These are phyloP conservation scores for Pachyramphus minor DNA, from an alignment of 2,113 vertebrate genomes.

Conservation along the genomic window DNA sequence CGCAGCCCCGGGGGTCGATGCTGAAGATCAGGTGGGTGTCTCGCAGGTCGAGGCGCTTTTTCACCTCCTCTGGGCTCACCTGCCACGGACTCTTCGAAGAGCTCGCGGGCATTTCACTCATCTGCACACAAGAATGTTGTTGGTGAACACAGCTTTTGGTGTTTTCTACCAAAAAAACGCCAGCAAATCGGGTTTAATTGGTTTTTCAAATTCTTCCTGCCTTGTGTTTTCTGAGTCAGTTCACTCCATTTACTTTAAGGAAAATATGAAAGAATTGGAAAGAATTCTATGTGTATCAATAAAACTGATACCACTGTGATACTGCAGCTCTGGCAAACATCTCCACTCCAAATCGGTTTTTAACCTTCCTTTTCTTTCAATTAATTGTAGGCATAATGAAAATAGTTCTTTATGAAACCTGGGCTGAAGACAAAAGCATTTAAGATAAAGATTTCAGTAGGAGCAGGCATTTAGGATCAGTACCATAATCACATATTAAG, in stretches of 20 bases:
- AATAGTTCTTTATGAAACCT: background rate
- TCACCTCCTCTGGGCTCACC: constrained; percentile 67
- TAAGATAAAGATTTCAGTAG: background rate
- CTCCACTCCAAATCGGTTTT: accelerated
- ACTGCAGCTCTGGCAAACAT: background rate
- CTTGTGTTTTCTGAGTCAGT: background rate
- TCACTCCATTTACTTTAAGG: background rate
- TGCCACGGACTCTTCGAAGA: constrained; percentile 82
- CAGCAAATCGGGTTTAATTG: background rate
- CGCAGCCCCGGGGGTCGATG: constrained; percentile 91
- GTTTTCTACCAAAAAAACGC: background rate
- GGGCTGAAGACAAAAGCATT: background rate
- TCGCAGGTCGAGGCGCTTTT: constrained; percentile 71
- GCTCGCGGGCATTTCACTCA: constrained; percentile 87
- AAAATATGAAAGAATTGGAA: background rate
- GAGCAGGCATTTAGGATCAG: background rate
- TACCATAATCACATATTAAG: background rate
- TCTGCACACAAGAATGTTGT: constrained; percentile 67
- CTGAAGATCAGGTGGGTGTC: constrained; percentile 89
- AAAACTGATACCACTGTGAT: background rate
- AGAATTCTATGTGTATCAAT: background rate
- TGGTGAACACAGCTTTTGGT: background rate
- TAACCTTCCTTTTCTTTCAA: background rate
- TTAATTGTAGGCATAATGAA: background rate
- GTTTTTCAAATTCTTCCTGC: background rate